Conservation (phyloP, 2,888 invertebrate genomes). For the Malachius bipustulatus region DNA sequence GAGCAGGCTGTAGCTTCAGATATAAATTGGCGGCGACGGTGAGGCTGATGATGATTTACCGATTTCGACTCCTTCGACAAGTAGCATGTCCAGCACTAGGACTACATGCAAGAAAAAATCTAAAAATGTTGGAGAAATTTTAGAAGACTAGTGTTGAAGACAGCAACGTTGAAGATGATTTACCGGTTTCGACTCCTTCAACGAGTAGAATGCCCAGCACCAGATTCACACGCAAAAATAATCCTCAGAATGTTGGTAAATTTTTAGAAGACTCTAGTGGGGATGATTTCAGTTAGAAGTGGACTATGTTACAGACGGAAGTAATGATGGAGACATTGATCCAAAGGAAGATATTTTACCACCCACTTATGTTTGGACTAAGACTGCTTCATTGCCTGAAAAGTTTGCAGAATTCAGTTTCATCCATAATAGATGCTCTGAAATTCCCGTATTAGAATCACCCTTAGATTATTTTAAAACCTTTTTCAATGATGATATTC, state of each 20-base stretch:
- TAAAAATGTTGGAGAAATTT: too few species aligned
- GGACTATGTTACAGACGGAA: conserved; percentile 2
- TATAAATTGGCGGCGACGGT: too few species aligned
- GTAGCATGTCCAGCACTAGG: conserved; percentile 2
- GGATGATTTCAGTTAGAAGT: not conserved
- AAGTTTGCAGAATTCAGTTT: too few species aligned
- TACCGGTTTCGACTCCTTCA: not conserved
- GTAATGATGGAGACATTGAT: not conserved
- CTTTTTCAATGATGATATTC: too few species aligned
- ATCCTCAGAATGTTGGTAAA: too few species aligned
- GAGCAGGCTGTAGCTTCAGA: conserved; percentile 2
- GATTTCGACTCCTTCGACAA: conserved; percentile 2
- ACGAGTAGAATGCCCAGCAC: conserved; percentile 3
- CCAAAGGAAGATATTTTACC: not conserved
- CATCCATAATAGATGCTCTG: too few species aligned
- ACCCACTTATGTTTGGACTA: not conserved
- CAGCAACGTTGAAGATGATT: conserved; percentile 6
- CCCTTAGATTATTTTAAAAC: too few species aligned
- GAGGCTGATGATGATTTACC: conserved; percentile 3
- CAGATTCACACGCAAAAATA: not conserved
- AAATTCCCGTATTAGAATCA: too few species aligned
- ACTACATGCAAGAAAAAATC: conserved; percentile 4
- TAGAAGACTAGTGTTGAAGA: not conserved
- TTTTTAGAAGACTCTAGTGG: too few species aligned
- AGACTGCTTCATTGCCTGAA: conserved; percentile 3